A percentile compares a stretch with the other conserved stretches of the same genome.
These are phyloP conservation scores for Lasioglossum villosulum DNA, from an alignment of 2,888 invertebrate genomes.

Conservation along the genomic window DNA sequence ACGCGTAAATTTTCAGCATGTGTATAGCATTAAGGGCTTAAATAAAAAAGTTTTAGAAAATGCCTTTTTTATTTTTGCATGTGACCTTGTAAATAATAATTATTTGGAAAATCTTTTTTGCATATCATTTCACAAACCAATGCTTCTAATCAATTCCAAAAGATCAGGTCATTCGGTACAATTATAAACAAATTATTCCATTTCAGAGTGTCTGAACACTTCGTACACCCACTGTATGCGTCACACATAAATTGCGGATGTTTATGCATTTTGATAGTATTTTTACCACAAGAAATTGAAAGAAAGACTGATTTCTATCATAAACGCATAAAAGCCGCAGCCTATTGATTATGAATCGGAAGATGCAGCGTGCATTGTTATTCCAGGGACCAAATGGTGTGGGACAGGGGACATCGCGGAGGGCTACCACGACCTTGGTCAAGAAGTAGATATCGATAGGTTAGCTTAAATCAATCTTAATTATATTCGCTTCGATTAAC, in stretches of 20 bases:
- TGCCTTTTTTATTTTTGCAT: no score
- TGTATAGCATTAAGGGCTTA: no score
- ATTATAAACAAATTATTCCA: no score
- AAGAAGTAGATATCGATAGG: conserved; percentile 85
- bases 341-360: background rate
- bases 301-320: background rate
- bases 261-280: background rate
- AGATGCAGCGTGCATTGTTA: background rate
- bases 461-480: conserved; percentile 39
- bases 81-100: no score
- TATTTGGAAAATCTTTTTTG: no score
- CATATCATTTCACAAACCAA: no score
- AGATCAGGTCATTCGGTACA: no score
- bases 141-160: no score
- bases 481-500: background rate
- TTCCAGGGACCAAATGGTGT: conserved; percentile 95
- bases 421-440: conserved; percentile 93
- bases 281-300: background rate
- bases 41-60: no score
- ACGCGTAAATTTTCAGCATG: no score
- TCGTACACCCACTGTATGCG: no score
- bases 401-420: conserved; percentile 95
- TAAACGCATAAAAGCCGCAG: background rate
- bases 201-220: no score
- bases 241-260: background rate